These are phyloP conservation scores for Microctonus hyperodae DNA, from an alignment of 2,888 invertebrate species.

Conservation along the genomic window DNA sequence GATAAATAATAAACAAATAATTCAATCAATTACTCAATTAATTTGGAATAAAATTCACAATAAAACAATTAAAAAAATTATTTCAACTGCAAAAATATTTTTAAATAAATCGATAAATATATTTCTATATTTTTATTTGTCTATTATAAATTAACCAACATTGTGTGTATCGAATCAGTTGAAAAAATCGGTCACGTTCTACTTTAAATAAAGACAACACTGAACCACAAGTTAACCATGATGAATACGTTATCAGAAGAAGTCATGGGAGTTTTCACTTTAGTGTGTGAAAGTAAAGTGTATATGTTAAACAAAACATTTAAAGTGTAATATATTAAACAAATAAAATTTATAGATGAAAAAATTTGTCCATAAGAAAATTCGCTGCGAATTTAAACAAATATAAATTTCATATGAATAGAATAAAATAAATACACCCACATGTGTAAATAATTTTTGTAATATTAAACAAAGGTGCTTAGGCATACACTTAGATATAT, in stretches of 20 bases:
- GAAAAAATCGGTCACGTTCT: constrained; percentile 35
- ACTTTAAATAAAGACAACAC: constrained; percentile 31
- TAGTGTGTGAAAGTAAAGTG: constrained; percentile 30
- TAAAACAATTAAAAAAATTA: too few relatives aligned
- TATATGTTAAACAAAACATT: background rate
- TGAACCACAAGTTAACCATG: constrained; percentile 32
- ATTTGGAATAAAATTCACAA: too few relatives aligned
- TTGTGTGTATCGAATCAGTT: constrained; percentile 6
- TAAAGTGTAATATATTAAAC: constrained; percentile 9
- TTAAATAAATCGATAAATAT: background rate
- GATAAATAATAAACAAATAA: too few relatives aligned
- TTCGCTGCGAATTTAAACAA: constrained; percentile 1
- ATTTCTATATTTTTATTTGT: background rate
- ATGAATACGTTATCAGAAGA: constrained; percentile 39
- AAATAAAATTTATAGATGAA: constrained; percentile 8
- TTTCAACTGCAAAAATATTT: too few relatives aligned
- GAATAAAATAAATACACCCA: too few relatives aligned
- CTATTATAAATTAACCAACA: background rate
- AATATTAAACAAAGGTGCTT: background rate
- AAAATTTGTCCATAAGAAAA: background rate
- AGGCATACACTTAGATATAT: constrained; percentile 6
- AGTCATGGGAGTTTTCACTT: constrained; percentile 36
- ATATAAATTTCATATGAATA: too few relatives aligned
- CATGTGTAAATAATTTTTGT: background rate
- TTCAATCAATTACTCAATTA: too few relatives aligned